Conservation (phyloP, 2,113 vertebrate genomes). For the Haemorhous mexicanus region DNA sequence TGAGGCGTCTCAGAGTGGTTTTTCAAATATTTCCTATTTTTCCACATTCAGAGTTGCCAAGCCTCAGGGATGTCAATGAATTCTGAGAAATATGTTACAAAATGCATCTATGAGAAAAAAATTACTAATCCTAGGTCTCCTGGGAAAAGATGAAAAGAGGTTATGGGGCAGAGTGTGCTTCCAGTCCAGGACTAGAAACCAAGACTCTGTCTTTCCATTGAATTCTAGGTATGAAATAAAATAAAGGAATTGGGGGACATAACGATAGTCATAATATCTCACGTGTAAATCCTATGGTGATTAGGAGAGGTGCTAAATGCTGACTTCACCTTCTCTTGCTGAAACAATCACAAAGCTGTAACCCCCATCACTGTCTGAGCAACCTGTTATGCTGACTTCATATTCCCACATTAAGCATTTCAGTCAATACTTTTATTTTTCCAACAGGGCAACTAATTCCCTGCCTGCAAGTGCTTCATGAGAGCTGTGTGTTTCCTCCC, state of each 20-base stretch:
- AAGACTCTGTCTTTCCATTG: not conserved
- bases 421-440: not conserved
- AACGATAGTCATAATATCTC: not conserved
- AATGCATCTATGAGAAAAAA: not conserved
- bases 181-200: not conserved
- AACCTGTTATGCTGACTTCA: not conserved
- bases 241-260: not conserved
- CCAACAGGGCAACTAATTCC: not conserved
- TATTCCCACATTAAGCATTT: not conserved
- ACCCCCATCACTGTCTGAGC: accelerated
- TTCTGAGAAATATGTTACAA: not conserved
- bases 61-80: not conserved
- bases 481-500: not conserved
- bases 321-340: not conserved
- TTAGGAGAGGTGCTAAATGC: not conserved
- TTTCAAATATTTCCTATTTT: not conserved
- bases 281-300: not conserved
- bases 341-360: not conserved
- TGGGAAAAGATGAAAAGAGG: not conserved
- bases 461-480: not conserved
- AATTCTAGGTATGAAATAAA: not conserved
- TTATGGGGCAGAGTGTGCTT: not conserved
- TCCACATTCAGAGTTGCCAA: not conserved
- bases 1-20: not conserved
- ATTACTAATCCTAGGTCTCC: not conserved